Evolutionary conservation across 2,888 invertebrate genomes (phyloP).

Genomic region (Volucella inanis): DNA sequence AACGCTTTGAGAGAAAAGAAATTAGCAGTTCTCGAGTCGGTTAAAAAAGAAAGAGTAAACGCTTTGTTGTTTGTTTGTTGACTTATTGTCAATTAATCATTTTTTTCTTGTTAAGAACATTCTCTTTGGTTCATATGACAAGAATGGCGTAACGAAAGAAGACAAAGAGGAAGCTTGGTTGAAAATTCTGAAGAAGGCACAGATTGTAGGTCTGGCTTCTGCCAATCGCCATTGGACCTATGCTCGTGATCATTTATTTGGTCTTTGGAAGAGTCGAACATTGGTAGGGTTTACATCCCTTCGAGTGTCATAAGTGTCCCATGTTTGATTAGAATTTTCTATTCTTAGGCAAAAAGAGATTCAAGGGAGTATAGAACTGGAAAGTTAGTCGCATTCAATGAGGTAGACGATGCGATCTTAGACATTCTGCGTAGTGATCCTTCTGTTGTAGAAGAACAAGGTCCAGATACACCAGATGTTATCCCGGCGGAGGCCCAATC

Average conservation of each 20-base stretch:
- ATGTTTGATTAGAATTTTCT: background rate
- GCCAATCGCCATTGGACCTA: conserved; percentile 40
- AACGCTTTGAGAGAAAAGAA: too few species aligned
- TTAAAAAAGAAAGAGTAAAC: too few species aligned
- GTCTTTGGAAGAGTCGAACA: conserved; percentile 50
- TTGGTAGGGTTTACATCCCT: conserved; percentile 40
- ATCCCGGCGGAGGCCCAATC: background rate
- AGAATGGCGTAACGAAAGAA: conserved; percentile 24
- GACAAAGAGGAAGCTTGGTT: conserved; percentile 49
- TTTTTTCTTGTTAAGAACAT: background rate
- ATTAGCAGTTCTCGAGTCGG: too few species aligned
- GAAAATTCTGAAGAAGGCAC: conserved; percentile 46
- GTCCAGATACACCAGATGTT: background rate
- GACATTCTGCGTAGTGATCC: conserved; percentile 28
- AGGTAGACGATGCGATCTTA: conserved; percentile 29
- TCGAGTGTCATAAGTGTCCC: background rate
- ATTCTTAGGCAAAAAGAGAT: conserved; percentile 34
- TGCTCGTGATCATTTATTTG: conserved; percentile 49
- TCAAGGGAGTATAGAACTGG: conserved; percentile 23
- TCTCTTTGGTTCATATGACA: conserved; percentile 27
- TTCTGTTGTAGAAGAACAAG: background rate
- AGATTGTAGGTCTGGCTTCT: conserved; percentile 35
- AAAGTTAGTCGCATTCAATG: conserved; percentile 19
- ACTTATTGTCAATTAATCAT: too few species aligned
- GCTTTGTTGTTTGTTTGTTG: too few species aligned